Percentiles rank a stretch among this genome's conserved stretches.
Evolutionary conservation across 2,113 vertebrate species (phyloP).

Genomic region (Cranoglanis bouderius): DNA sequence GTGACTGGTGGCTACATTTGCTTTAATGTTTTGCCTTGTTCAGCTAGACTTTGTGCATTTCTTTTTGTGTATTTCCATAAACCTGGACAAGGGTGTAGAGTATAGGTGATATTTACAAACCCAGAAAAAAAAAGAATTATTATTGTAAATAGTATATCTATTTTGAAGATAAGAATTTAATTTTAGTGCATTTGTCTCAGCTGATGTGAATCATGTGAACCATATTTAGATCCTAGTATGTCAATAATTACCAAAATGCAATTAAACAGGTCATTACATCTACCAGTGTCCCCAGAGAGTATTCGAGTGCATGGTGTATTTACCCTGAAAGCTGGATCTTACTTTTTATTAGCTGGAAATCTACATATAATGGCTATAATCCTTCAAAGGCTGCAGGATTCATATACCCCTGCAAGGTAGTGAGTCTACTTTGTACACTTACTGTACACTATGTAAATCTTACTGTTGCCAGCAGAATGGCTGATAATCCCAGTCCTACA

Average conservation of each 20-base stretch:
- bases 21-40: slow-evolving; percentile 5
- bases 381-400: slow-evolving; percentile 71
- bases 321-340: slow-evolving; percentile 23
- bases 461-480: slow-evolving; percentile 19
- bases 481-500: slow-evolving; percentile 57
- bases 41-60: not conserved
- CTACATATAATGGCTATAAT: slow-evolving; percentile 63
- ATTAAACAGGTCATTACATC: slow-evolving; percentile 23
- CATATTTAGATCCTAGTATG: slow-evolving; percentile 10
- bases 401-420: slow-evolving; percentile 71
- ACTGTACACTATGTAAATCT: no score
- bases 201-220: slow-evolving; percentile 9
- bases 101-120: not conserved
- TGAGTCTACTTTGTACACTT: slow-evolving; percentile 60
- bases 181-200: not conserved
- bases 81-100: not conserved
- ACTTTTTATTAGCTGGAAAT: slow-evolving; percentile 59
- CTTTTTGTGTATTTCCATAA: not conserved
- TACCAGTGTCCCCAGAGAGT: slow-evolving; percentile 11
- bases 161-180: not conserved
- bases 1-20: slow-evolving; percentile 44
- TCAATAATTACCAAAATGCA: slow-evolving; percentile 8
- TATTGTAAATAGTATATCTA: not conserved
- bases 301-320: slow-evolving; percentile 4
- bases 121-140: not conserved